phyloP scores from a whole-genome alignment of 1,140 invertebrate genomes.

The Goniozus legneri region DNA sequence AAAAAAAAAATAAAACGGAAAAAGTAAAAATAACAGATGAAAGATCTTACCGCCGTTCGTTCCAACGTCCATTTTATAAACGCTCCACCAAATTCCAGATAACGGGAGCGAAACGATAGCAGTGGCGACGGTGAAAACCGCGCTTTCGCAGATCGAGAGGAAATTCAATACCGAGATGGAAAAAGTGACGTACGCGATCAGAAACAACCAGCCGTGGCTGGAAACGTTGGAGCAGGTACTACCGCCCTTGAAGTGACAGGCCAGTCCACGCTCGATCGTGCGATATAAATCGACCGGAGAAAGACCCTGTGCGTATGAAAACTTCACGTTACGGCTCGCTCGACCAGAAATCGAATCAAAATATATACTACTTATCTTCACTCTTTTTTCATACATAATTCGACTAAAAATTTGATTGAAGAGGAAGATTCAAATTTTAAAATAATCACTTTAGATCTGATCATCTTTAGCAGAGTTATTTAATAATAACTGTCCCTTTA shows the following conservation, averaged over 20 bases:
- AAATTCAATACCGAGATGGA: slow-evolving; percentile 52
- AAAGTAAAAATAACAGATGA: no score
- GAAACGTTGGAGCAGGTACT: slow-evolving; percentile 45
- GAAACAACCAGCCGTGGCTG: slow-evolving; percentile 54
- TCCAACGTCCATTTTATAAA: slow-evolving; percentile 52
- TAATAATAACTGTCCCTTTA: no score
- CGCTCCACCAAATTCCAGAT: slow-evolving; percentile 61
- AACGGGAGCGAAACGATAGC: slow-evolving; percentile 56
- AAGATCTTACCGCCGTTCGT: slow-evolving; percentile 31
- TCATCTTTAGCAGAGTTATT: no score
- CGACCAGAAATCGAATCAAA: no score
- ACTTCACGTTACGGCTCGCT: no score
- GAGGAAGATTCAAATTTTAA: no score
- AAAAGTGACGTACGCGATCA: slow-evolving; percentile 51
- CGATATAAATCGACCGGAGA: slow-evolving; percentile 35
- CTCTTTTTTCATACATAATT: no score
- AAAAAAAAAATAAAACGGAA: no score
- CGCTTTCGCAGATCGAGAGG: slow-evolving; percentile 57
- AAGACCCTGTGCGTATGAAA: no score
- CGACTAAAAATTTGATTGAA: no score
- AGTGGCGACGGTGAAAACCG: slow-evolving; percentile 58
- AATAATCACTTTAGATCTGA: no score
- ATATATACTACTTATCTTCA: no score
- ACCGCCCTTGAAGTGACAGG: slow-evolving; percentile 36
- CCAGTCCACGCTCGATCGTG: slow-evolving; percentile 33